Conservation (phyloP, 1,140 invertebrate species). For the Amyelois transitella region DNA sequence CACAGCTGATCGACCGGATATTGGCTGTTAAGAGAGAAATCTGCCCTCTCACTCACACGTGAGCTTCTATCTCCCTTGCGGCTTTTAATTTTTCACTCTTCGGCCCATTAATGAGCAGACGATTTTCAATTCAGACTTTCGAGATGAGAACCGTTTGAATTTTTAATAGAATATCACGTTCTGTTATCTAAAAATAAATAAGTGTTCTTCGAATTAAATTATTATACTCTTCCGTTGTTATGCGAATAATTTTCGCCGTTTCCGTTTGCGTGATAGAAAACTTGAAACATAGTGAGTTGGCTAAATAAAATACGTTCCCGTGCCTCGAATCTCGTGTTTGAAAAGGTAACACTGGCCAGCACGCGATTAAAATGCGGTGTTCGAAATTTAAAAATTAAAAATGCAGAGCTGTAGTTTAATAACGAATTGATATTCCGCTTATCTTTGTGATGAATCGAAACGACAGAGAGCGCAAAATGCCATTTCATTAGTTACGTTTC, state of each 20-base stretch:
- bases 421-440: slow-evolving; percentile 8
- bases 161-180: neutral
- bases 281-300: slow-evolving; percentile 22
- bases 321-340: slow-evolving; percentile 25
- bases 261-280: slow-evolving; percentile 23
- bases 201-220: neutral
- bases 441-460: slow-evolving; percentile 21
- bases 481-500: slow-evolving; percentile 30
- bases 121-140: slow-evolving; percentile 4
- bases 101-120: slow-evolving; percentile 18
- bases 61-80: slow-evolving; percentile 14
- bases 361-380: slow-evolving; percentile 30
- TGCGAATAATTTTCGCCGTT: slow-evolving; percentile 13
- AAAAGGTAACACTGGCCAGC: slow-evolving; percentile 23
- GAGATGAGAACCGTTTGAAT: slow-evolving; percentile 5
- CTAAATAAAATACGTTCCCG: slow-evolving; percentile 25
- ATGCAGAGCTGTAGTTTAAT: slow-evolving; percentile 3
- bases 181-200: neutral
- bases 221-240: neutral
- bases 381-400: slow-evolving; percentile 23
- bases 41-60: slow-evolving; percentile 19
- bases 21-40: slow-evolving; percentile 39
- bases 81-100: slow-evolving; percentile 35
- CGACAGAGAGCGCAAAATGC: slow-evolving; percentile 20
- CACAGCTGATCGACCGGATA: slow-evolving; percentile 47